These are phyloP conservation scores for Prionchulus punctatus DNA, from an alignment of 2,888 invertebrate species.

Conservation along the genomic window DNA sequence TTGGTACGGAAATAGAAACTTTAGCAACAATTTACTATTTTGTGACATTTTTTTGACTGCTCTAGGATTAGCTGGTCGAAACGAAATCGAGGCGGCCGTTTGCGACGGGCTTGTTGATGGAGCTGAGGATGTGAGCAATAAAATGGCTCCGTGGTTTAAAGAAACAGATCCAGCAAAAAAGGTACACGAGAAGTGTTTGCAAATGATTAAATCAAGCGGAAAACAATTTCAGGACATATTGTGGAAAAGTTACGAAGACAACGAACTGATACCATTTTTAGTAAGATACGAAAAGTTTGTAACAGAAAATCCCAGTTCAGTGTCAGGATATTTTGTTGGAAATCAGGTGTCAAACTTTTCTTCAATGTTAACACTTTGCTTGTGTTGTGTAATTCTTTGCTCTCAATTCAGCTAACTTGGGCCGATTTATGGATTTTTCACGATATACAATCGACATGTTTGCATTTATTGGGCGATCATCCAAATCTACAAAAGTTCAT, in stretches of 20 bases:
- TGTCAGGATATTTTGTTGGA: constrained; percentile 20
- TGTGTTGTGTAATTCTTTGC: not conserved
- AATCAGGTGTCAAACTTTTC: constrained; percentile 16
- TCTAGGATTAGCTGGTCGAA: not conserved
- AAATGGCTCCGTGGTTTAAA: constrained; percentile 20
- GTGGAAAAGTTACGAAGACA: too few species aligned
- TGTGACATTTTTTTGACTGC: too few species aligned
- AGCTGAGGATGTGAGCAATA: constrained; percentile 19
- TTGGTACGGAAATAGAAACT: too few species aligned
- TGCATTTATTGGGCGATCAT: constrained; percentile 44
- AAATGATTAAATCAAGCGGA: too few species aligned
- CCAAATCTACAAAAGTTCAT: constrained; percentile 44
- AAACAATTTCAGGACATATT: not conserved
- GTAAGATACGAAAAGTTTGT: constrained; percentile 18
- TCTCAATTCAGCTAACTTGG: constrained; percentile 44
- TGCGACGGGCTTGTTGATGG: constrained; percentile 17
- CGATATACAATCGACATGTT: constrained; percentile 44
- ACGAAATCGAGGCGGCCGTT: not conserved
- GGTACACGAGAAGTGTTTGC: too few species aligned
- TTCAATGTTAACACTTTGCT: too few species aligned
- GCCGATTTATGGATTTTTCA: constrained; percentile 48
- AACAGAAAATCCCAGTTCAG: constrained; percentile 16
- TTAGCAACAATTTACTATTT: too few species aligned
- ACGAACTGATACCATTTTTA: constrained; percentile 18
- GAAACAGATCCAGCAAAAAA: constrained; percentile 20